phyloP scores from a whole-genome alignment of 2,797 vertebrate species.

The Danio jaintianensis region DNA sequence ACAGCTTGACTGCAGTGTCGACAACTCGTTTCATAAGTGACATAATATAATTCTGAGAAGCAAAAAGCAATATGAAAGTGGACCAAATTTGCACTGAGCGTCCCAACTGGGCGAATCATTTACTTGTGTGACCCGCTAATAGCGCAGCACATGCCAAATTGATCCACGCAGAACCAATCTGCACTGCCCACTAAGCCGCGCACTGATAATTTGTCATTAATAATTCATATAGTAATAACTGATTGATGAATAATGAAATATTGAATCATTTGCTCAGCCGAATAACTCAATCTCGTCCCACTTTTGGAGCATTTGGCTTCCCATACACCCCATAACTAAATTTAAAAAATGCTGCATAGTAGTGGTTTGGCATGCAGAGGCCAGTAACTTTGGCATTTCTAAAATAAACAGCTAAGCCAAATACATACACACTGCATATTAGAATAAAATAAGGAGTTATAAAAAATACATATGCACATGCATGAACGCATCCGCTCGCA shows the following conservation, averaged over 20 bases:
- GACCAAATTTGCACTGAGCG: background rate
- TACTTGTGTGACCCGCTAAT: slow-evolving; percentile 1
- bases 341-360: background rate
- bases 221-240: slow-evolving; percentile 26
- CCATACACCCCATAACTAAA: background rate
- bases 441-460: background rate
- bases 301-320: slow-evolving; percentile 5
- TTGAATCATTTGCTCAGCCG: slow-evolving; percentile 7
- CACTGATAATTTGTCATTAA: slow-evolving; percentile 16
- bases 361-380: slow-evolving; percentile 8
- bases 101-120: background rate
- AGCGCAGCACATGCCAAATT: slow-evolving; percentile 3
- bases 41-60: background rate
- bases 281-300: background rate
- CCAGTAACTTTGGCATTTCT: background rate
- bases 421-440: background rate
- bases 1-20: too few relatives aligned
- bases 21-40: too few relatives aligned
- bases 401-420: background rate
- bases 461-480: background rate
- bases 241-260: slow-evolving; percentile 35
- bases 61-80: background rate
- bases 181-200: slow-evolving; percentile 3
- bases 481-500: slow-evolving; percentile 10
- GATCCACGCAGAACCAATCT: slow-evolving; percentile 1